A percentile compares a stretch with the other conserved stretches of the same genome.
phyloP scores from a whole-genome alignment of 1,140 invertebrate genomes.

The Chironomus tepperi region DNA sequence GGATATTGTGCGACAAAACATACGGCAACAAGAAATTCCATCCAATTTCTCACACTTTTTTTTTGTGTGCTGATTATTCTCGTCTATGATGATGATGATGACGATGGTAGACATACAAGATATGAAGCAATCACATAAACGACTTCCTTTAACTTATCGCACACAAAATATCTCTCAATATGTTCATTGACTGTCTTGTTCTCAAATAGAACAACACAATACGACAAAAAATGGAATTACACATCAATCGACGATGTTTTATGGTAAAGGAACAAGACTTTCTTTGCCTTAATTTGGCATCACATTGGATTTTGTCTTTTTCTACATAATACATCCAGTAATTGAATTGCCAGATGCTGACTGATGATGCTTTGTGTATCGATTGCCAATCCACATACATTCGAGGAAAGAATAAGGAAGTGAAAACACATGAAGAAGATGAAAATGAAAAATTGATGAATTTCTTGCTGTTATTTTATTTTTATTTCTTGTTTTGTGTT shows the following conservation, averaged over 20 bases:
- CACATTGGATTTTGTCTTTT: neutral
- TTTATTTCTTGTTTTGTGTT: too few relatives aligned
- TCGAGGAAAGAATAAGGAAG: neutral
- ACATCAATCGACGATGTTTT: conserved; percentile 20
- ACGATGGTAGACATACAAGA: neutral
- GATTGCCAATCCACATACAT: neutral
- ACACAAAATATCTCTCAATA: too few relatives aligned
- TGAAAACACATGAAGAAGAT: neutral
- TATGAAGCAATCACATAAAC: conserved; percentile 13
- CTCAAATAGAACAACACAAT: neutral
- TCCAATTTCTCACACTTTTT: neutral
- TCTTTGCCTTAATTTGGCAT: conserved; percentile 6
- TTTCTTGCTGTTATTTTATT: neutral
- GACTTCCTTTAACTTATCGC: neutral
- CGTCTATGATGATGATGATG: neutral
- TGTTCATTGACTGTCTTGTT: neutral
- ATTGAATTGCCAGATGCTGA: conserved; percentile 23
- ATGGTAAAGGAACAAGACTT: neutral
- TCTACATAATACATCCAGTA: conserved; percentile 15
- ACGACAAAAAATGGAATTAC: conserved; percentile 7
- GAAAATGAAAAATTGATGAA: neutral
- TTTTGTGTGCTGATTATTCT: neutral
- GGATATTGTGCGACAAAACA: neutral
- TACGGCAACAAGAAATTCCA: neutral
- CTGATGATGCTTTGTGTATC: conserved; percentile 16